phyloP scores from a whole-genome alignment of 2,113 vertebrate species.

The Arothron firmamentum region DNA sequence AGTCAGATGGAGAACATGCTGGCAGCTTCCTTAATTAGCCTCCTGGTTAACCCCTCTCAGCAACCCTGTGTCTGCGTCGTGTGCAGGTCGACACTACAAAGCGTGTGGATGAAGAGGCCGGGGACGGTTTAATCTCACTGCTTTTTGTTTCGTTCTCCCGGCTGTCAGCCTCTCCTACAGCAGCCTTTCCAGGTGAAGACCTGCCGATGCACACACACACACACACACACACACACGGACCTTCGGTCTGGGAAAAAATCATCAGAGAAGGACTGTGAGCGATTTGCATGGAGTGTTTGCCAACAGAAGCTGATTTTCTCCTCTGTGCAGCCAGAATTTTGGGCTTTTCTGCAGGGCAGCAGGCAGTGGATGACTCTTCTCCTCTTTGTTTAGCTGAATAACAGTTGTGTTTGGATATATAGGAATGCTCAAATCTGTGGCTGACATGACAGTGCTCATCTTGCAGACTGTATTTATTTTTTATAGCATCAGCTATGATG shows the following conservation, averaged over 20 bases:
- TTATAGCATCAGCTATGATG: neutral
- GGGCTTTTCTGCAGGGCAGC: slow-evolving; percentile 7
- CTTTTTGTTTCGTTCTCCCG: slow-evolving; percentile 40
- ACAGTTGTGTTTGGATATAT: too few species aligned
- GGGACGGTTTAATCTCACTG: slow-evolving; percentile 58
- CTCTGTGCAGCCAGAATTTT: slow-evolving; percentile 8
- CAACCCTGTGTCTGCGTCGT: slow-evolving; percentile 33
- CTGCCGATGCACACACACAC: neutral
- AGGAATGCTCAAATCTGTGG: too few species aligned
- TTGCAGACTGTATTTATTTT: slow-evolving; percentile 9
- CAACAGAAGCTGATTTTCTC: slow-evolving; percentile 6
- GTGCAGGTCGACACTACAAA: slow-evolving; percentile 52
- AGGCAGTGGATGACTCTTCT: too few species aligned
- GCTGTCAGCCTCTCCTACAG: slow-evolving; percentile 35
- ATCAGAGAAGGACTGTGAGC: slow-evolving; percentile 11
- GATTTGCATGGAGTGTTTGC: slow-evolving; percentile 22
- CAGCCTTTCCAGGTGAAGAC: slow-evolving; percentile 19
- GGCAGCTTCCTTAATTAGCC: slow-evolving; percentile 67
- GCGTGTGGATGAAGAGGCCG: slow-evolving; percentile 52
- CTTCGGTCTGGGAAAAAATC: slow-evolving; percentile 26
- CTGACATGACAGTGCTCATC: neutral
- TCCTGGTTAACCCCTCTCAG: slow-evolving; percentile 63
- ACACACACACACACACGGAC: neutral
- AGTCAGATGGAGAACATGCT: slow-evolving; percentile 50
- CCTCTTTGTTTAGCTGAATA: too few species aligned